Evolutionary conservation across 2,888 invertebrate species (phyloP), one percentile per base, ranked within the genome.

Genomic region (Drosophila borealis): DNA sequence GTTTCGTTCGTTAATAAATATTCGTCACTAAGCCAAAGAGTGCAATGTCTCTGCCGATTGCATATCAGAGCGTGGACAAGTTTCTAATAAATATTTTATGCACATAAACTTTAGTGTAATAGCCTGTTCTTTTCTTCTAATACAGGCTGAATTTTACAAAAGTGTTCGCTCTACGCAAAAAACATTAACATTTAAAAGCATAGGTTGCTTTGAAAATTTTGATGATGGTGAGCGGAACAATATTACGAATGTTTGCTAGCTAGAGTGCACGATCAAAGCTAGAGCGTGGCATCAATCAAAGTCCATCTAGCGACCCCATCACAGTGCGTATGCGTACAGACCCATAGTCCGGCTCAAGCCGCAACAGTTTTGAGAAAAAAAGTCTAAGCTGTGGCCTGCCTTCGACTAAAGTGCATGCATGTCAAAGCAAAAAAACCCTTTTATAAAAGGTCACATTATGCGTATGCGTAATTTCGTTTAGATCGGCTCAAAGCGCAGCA

Each of bases 81-180:
- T 73, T 77, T 63, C 61, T 69, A 61, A 79, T 73, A 70, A 73
- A 69, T 73, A 70, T 84, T 78, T 78, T 49, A 78, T 70, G 64
- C 8, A 8, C 6, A 8, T 25, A 6, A 25, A 8, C 6, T 25
- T 4, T 25, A 25, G 25, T 25, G 25, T 25, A 4, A 25, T 25
- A 25, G 25, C 5, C 25, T 25, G 3, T 21, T 21, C 2, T 21
- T 21, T 21, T 21, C 21, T 21, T 4, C 10, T 33, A 4, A 33
- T 33, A 33, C 33, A 3, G 21, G 3, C 21, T 21, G 21, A 21
- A 21, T 21, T 21, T 0, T 21, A 21, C 3, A 21, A 21, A 21
- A 21, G 25, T 25, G 6, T 6, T 25, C 25, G 25, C 25, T 4
- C 4, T 21, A 21, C 5, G 21, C 21, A 5, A 21, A 4, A 4